Conservation (phyloP, 2,797 vertebrate genomes). For the Poeciliopsis gracilis region DNA sequence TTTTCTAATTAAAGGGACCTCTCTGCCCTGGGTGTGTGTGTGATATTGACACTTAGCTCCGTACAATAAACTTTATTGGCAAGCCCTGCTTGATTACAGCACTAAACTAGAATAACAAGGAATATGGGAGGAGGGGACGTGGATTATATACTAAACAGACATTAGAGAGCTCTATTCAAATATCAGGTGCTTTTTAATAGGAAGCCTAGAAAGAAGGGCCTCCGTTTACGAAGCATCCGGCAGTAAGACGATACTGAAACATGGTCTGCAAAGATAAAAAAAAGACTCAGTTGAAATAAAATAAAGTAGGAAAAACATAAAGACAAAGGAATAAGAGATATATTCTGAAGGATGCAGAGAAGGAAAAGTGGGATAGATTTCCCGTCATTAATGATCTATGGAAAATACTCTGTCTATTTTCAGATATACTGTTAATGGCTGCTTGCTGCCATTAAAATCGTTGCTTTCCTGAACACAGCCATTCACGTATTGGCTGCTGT, state of each 20-base stretch:
- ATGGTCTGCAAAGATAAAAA: constrained; percentile 45
- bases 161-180: constrained; percentile 70
- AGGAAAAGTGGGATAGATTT: constrained; percentile 80
- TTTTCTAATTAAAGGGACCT: constrained; percentile 98
- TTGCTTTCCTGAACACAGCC: constrained; percentile 78
- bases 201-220: constrained; percentile 31
- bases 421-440: constrained; percentile 84
- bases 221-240: constrained; percentile 20
- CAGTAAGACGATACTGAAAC: constrained; percentile 33
- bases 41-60: constrained; percentile 99
- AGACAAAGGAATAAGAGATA: constrained; percentile 60
- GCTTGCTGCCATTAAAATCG: constrained; percentile 83
- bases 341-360: constrained; percentile 70
- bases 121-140: constrained; percentile 85
- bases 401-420: constrained; percentile 84
- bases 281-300: constrained; percentile 57
- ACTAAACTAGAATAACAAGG: constrained; percentile 98
- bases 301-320: constrained; percentile 64
- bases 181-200: constrained; percentile 65
- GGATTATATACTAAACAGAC: constrained; percentile 79
- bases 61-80: constrained; percentile 99
- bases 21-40: constrained; percentile 90
- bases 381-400: constrained; percentile 84
- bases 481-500: constrained; percentile 80
- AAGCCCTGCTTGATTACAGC: constrained; percentile 95